Base-by-base conservation (phyloP, 2,888 invertebrate genomes). In the Acanthococcus lagerstroemiae region DNA sequence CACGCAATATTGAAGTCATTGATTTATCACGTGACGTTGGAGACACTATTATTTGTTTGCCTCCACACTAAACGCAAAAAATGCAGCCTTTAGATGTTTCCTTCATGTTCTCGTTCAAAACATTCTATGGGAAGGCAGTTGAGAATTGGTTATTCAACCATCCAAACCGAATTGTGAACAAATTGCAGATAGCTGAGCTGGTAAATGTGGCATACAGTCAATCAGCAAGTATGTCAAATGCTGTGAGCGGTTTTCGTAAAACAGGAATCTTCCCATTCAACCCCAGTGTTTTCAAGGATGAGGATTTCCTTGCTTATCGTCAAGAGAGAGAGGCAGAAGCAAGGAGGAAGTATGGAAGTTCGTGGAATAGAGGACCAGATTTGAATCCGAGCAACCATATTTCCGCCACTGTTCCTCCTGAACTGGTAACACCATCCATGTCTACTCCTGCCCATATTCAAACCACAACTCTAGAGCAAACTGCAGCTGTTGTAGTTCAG, bases 21-120 rank as follows among this genome's bases (percentile, higher is more conserved):
- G 26, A 69, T 24, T 68, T 70, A 55, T 71, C 70, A 68, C 58
- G 70, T 58, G 66, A 72, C 24, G 69, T 72, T 70, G 69, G 70
- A 57, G 69, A 73, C 21, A 56, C 71, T 55, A 27, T 73, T 50
- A 63, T 74, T 22, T 69, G 72, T 22, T 66, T 73, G 17, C 73
- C 72, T 66, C 72, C 74, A 4, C 73, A 73, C 52, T 70, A 70
- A 12, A 72, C 72, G 27, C 73, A 74, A 60, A 54, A 67, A 46
- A 45, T 72, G 55, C 71, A 72, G 48, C 72, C 72, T 1, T 46
- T 68, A 52, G 72, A 73, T 48, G 61, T 67, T 21, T 73, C 9
- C 67, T 70, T 72, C 50, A 73, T 71, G 70, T 69, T 70, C 2
- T 69, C 74, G 48, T 65, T 74, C 22, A 73, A 74, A 68, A 37